phyloP scores from a whole-genome alignment of 2,113 vertebrate genomes.

The Passer domesticus region DNA sequence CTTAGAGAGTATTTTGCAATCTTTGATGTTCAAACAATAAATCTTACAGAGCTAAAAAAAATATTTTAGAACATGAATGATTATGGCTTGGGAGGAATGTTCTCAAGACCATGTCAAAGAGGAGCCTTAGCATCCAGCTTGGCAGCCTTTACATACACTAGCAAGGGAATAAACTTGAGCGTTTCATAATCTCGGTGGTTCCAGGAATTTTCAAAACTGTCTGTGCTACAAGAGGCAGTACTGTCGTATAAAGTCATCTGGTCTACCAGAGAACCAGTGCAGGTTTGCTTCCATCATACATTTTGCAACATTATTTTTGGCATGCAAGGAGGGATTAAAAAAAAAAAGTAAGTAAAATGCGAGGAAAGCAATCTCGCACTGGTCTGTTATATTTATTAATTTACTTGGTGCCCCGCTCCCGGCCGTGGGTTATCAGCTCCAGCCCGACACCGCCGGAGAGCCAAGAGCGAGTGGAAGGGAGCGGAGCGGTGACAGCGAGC shows the following conservation, averaged over 20 bases:
- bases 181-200: not conserved
- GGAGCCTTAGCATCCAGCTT: not conserved
- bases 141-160: not conserved
- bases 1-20: not conserved
- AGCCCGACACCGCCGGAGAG: not conserved
- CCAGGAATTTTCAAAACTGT: slow-evolving; percentile 41
- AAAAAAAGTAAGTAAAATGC: not conserved
- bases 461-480: not conserved
- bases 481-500: not conserved
- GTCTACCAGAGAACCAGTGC: not conserved
- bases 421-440: not conserved
- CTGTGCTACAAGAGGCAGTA: not conserved
- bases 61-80: not conserved
- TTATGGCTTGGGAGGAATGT: not conserved
- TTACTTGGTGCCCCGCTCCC: not conserved
- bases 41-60: not conserved
- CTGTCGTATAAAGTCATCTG: not conserved
- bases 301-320: slow-evolving; percentile 29
- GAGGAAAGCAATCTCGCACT: not conserved
- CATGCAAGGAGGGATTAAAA: not conserved
- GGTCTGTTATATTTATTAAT: not conserved
- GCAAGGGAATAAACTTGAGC: slow-evolving; percentile 1
- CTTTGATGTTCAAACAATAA: not conserved
- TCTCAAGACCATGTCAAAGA: not conserved
- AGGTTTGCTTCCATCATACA: not conserved